Percentiles rank a stretch among this genome's conserved stretches.
These are phyloP conservation scores for Parasteatoda tepidariorum DNA, from an alignment of 1,140 invertebrate species.

Conservation along the genomic window DNA sequence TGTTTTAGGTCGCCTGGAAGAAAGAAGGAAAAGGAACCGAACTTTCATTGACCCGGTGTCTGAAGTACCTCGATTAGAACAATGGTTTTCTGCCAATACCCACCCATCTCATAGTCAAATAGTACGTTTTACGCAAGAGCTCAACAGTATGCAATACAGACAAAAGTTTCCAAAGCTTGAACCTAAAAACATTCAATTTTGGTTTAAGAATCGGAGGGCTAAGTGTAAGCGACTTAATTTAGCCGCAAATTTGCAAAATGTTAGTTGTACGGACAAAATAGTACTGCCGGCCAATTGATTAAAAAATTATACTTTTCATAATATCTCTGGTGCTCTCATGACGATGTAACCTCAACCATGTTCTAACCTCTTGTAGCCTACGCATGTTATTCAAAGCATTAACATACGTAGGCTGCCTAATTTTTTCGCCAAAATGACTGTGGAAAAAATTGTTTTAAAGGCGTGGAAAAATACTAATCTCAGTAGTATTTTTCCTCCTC, in stretches of 20 bases:
- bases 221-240: conserved; percentile 95
- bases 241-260: conserved; percentile 65
- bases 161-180: conserved; percentile 96
- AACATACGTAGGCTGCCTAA: conserved; percentile 13
- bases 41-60: conserved; percentile 99
- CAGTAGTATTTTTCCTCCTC: conserved; percentile 13
- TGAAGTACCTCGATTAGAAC: conserved; percentile 95
- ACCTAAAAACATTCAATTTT: conserved; percentile 97
- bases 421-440: conserved; percentile 26
- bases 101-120: conserved; percentile 97
- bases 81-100: conserved; percentile 97
- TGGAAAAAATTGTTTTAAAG: conserved; percentile 10
- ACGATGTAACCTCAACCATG: conserved; percentile 37
- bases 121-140: conserved; percentile 94
- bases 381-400: neutral
- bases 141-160: conserved; percentile 89
- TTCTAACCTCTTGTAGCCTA: conserved; percentile 1
- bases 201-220: conserved; percentile 89
- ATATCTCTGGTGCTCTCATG: conserved; percentile 41
- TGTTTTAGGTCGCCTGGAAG: conserved; percentile 43
- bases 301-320: neutral
- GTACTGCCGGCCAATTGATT: conserved; percentile 31
- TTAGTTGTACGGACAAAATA: conserved; percentile 28
- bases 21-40: conserved; percentile 76
- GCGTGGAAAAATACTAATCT: neutral